Conservation (phyloP, 2,113 vertebrate species). For the Leptosomus discolor region DNA sequence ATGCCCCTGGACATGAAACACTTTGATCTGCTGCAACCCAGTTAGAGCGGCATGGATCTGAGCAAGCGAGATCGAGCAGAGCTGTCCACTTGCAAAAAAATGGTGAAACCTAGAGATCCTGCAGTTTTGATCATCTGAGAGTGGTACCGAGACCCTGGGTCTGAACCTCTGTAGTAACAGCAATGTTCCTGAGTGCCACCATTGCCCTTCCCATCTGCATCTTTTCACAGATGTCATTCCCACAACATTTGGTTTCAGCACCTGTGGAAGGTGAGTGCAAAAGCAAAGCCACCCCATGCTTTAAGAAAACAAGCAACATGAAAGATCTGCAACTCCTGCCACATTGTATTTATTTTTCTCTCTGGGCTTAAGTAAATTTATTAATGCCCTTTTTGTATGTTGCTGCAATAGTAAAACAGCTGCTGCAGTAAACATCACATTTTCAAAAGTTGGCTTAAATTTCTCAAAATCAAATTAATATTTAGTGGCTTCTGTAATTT, state of each 20-base stretch:
- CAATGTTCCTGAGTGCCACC: rapidly evolving
- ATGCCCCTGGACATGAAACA: neutral
- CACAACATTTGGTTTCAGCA: neutral
- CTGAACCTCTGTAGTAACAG: rapidly evolving
- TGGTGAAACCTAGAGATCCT: neutral
- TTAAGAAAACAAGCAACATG: neutral
- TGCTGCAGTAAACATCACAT: neutral
- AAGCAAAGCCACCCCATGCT: neutral
- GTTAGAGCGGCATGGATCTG: rapidly evolving
- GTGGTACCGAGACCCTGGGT: neutral
- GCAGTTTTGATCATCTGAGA: neutral
- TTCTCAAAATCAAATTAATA: neutral
- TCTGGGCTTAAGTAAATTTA: neutral
- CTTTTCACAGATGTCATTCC: neutral
- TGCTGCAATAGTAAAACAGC: neutral
- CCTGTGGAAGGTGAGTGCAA: neutral
- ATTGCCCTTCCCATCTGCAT: neutral
- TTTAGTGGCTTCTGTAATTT: neutral
- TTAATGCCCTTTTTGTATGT: neutral
- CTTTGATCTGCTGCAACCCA: neutral
- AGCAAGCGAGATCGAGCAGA: neutral
- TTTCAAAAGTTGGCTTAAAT: neutral
- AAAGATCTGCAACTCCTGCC: neutral
- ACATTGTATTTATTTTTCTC: neutral
- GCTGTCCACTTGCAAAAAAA: neutral